Conservation (phyloP, 2,797 vertebrate species). For the Amniataba percoides region DNA sequence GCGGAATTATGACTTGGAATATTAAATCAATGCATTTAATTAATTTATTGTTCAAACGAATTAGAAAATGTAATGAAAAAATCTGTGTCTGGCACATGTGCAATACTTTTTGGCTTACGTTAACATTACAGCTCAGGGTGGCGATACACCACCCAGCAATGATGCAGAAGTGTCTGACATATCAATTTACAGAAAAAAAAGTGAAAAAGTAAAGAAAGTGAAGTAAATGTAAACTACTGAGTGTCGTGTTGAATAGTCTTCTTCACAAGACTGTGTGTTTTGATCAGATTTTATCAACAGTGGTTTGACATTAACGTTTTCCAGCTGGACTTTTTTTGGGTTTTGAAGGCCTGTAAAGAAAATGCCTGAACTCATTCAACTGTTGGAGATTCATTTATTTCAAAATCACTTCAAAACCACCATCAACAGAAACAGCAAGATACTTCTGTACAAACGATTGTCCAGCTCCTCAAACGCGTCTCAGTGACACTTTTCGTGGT, state of each 20-base stretch:
- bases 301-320: not conserved
- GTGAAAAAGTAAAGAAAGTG: no score
- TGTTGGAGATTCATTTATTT: conserved; percentile 78
- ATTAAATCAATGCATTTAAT: no score
- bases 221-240: not conserved
- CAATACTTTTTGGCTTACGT: not conserved
- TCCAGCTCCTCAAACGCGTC: conserved; percentile 59
- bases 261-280: not conserved
- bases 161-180: not conserved
- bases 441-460: conserved; percentile 74
- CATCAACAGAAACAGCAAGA: conserved; percentile 63
- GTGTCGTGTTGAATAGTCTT: not conserved
- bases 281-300: not conserved
- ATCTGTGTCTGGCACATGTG: not conserved
- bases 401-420: conserved; percentile 68
- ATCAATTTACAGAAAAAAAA: not conserved
- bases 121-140: not conserved
- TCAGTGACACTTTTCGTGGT: conserved; percentile 50
- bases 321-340: not conserved
- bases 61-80: not conserved
- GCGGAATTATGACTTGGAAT: not conserved
- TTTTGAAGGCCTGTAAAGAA: conserved; percentile 11
- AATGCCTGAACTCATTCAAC: conserved; percentile 15
- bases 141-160: not conserved
- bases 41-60: no score